Base-by-base conservation (phyloP, 2,113 vertebrate species). In the Pelmatolapia mariae region DNA sequence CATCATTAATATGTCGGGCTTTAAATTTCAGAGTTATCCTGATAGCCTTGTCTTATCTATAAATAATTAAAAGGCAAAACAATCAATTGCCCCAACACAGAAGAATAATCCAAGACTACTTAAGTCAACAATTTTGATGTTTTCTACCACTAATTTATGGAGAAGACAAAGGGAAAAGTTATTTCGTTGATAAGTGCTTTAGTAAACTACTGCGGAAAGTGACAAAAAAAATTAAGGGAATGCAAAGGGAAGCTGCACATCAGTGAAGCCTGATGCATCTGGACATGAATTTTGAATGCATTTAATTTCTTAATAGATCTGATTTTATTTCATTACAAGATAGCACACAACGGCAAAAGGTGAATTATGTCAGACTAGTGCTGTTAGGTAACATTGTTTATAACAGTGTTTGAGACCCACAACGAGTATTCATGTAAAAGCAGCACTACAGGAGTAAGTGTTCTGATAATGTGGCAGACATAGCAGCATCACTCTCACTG, bases 401-500 rank as follows among this genome's bases (percentile, higher is more conserved):
- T 24, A 45, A 18, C 26, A 33, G 26, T 78, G 43, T 19, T 78
- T 31, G 73, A 15, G 5, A 16, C 33, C 10, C 15, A 13, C n/a
- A 4, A 10, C 38, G 15, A 94, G 80, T 92, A 57, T 95, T 96
- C 40, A 98, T 84, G 93, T 95, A 93, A 98, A 98, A 1, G 98
- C 98, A 68, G 97, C 98, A 91, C 90, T 95, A 91, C 98, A 99
- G 13, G 97, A 94, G 31, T 99, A 99, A 0, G 97, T 97, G 81
- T 95, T 96, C 18, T 91, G 57, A 76, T 94, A 96, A 63, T 89
- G 84, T 1, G 97, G 89, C 90, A 83, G 96, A 95, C 98, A 99
- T 26, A 99, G 97, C 81, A 98, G 95, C 89, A 95, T 53, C 54
- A 97, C 95, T 90, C 97, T 98, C 86, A 98, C 94, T 11, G 97